phyloP scores from a whole-genome alignment of 2,113 vertebrate species.

The Petrocephalus microphthalmus region DNA sequence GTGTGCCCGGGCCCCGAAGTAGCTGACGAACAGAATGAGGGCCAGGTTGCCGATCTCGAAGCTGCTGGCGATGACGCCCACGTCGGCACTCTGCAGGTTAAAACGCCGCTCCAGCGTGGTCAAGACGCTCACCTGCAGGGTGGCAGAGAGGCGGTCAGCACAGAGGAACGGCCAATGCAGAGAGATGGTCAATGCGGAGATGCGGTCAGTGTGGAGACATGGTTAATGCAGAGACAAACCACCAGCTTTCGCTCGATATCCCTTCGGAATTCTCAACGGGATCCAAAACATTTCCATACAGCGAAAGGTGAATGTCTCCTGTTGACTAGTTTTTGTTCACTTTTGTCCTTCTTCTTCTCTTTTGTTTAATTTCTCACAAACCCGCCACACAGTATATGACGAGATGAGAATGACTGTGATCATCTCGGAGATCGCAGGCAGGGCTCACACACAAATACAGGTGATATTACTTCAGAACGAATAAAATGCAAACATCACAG shows the following conservation, averaged over 20 bases:
- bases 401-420: background rate
- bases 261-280: background rate
- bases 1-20: conserved; percentile 92
- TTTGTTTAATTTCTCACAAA: background rate
- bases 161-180: background rate
- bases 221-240: background rate
- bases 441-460: background rate
- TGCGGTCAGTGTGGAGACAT: background rate
- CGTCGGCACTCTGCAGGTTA: conserved; percentile 93
- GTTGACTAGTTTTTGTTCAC: background rate
- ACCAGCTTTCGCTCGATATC: background rate
- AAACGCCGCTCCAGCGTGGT: conserved; percentile 95
- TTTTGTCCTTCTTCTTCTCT: background rate
- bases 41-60: conserved; percentile 98
- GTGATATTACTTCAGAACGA: background rate
- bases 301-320: background rate
- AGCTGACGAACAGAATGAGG: conserved; percentile 95
- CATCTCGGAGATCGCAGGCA: background rate
- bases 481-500: background rate
- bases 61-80: conserved; percentile 97
- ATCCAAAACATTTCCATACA: background rate
- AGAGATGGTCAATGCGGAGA: background rate
- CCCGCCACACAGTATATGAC: background rate
- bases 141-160: background rate
- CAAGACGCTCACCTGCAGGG: conserved; percentile 85